Percentiles rank a stretch among this genome's conserved stretches.
Evolutionary conservation across 1,140 invertebrate genomes (phyloP).

Genomic region (Bombus consobrinus): DNA sequence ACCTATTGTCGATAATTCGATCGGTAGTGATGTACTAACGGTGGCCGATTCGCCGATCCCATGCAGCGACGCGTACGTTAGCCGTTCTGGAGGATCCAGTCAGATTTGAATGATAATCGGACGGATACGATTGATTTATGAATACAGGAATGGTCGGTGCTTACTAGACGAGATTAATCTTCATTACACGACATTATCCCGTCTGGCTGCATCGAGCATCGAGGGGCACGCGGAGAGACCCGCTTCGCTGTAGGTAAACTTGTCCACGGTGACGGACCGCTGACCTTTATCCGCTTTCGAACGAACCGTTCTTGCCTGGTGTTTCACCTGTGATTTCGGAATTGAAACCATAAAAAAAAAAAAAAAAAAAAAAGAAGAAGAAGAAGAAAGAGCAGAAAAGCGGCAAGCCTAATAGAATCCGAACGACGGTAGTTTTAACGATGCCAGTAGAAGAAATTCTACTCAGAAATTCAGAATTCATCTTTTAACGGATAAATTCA

Average conservation of each 20-base stretch:
- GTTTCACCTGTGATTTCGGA: background rate
- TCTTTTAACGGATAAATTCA: background rate
- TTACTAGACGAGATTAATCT: constrained; percentile 76
- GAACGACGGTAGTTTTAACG: background rate
- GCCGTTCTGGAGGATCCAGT: constrained; percentile 19
- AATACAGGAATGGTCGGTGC: constrained; percentile 62
- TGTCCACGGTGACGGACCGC: constrained; percentile 42
- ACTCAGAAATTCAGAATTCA: too few relatives aligned
- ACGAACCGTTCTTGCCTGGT: background rate
- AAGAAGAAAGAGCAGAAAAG: background rate
- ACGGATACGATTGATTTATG: constrained; percentile 78
- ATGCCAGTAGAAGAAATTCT: background rate
- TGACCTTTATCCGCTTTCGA: constrained; percentile 40
- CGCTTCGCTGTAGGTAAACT: constrained; percentile 51
- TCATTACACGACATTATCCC: constrained; percentile 76
- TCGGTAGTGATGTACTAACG: background rate
- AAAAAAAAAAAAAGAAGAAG: too few relatives aligned
- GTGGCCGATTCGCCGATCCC: constrained; percentile 45
- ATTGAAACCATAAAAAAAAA: background rate
- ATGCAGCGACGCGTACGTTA: constrained; percentile 25
- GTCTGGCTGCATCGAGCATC: constrained; percentile 39
- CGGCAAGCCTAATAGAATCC: background rate
- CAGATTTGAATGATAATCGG: constrained; percentile 79
- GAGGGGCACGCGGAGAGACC: constrained; percentile 18
- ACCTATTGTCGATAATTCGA: constrained; percentile 40